Evolutionary conservation across 2,888 invertebrate species (phyloP).

Genomic region (Sinhomidia bicolor): DNA sequence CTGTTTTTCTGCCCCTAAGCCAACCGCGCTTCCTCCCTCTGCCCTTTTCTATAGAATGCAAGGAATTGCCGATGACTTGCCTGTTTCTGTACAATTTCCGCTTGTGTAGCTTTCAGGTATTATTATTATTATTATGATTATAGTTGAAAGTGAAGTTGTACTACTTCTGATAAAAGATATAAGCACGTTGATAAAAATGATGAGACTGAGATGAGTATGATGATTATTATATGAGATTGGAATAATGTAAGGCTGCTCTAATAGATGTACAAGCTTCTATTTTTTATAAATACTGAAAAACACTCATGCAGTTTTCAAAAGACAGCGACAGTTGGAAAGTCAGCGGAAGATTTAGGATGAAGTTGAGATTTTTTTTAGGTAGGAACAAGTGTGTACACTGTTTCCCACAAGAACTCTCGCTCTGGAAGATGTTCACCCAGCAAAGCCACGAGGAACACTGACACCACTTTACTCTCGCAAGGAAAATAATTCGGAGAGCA

Average conservation of each 20-base stretch:
- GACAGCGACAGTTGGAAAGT: background rate
- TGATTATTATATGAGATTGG: slow-evolving; percentile 45
- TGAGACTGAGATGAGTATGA: slow-evolving; percentile 40
- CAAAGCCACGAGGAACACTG: slow-evolving; percentile 77
- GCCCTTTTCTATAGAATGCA: background rate
- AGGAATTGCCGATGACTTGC: slow-evolving; percentile 24
- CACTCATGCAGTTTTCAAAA: slow-evolving; percentile 5
- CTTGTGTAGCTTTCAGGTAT: slow-evolving; percentile 17
- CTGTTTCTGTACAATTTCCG: slow-evolving; percentile 43
- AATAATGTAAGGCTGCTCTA: slow-evolving; percentile 1
- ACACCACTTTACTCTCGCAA: slow-evolving; percentile 48
- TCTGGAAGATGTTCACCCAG: slow-evolving; percentile 72
- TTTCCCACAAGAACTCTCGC: slow-evolving; percentile 45
- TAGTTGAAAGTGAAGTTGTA: background rate
- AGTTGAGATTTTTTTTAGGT: no score
- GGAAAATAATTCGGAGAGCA: slow-evolving; percentile 64
- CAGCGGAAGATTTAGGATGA: slow-evolving; percentile 23
- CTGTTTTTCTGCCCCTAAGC: slow-evolving; percentile 6
- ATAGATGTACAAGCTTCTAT: background rate
- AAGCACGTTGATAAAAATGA: slow-evolving; percentile 50
- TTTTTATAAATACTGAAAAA: background rate
- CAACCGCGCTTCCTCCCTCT: slow-evolving; percentile 9
- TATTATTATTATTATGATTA: background rate
- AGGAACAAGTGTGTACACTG: slow-evolving; percentile 7
- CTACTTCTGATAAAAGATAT: slow-evolving; percentile 28